Percentiles rank a stretch among this genome's conserved stretches.
phyloP scores from a whole-genome alignment of 2,888 invertebrate species.

The Sphecodes monilicornis region DNA sequence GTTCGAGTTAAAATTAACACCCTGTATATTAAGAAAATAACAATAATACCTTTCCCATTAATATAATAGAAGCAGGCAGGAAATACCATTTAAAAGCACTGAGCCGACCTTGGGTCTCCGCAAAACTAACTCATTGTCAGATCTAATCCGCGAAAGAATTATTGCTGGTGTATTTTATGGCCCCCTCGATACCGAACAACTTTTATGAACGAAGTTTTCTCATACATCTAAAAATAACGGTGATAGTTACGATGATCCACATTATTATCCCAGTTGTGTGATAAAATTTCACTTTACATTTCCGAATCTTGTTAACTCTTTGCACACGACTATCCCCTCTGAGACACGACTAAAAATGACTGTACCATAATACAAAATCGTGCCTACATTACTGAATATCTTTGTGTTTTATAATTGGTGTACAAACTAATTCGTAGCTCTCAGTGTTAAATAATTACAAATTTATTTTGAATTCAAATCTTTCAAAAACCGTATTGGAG shows the following conservation, averaged over 20 bases:
- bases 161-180: background rate
- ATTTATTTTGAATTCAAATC: background rate
- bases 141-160: background rate
- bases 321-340: background rate
- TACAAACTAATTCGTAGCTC: background rate
- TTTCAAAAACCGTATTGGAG: background rate
- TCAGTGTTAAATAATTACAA: background rate
- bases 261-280: background rate
- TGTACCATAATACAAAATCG: background rate
- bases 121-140: constrained; percentile 2
- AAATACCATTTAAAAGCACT: background rate
- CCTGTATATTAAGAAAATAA: no score
- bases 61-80: no score
- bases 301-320: background rate
- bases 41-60: no score
- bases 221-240: background rate
- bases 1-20: no score
- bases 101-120: background rate
- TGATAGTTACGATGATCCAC: background rate
- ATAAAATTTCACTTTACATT: background rate
- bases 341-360: background rate
- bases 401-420: background rate
- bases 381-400: background rate
- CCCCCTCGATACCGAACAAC: background rate
- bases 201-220: constrained; percentile 1